Evolutionary conservation across 1,140 invertebrate genomes (phyloP).

Genomic region (Zophobas morio): DNA sequence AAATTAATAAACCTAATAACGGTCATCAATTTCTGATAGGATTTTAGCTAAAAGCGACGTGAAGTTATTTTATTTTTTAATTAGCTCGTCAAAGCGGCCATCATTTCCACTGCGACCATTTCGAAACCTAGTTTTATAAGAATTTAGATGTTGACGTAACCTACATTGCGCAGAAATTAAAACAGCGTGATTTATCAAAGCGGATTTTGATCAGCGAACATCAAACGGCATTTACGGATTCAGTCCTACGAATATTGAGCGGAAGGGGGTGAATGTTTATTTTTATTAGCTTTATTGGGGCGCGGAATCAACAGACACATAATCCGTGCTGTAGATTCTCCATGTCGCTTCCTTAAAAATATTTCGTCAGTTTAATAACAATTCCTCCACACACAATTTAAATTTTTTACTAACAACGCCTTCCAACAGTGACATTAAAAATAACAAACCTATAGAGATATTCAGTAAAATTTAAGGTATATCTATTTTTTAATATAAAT

Average conservation of each 20-base stretch:
- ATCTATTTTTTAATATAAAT: no score
- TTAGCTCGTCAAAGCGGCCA: constrained; percentile 29
- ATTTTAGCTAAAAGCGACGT: constrained; percentile 28
- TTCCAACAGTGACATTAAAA: no score
- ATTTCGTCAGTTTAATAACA: no score
- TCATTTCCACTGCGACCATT: constrained; percentile 30
- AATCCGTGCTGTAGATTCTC: no score
- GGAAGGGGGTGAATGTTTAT: no score
- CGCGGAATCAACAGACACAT: no score
- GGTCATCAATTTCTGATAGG: constrained; percentile 18
- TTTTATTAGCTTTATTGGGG: no score
- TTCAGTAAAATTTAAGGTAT: no score
- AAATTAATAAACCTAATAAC: constrained; percentile 16
- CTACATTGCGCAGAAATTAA: constrained; percentile 24
- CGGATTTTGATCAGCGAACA: constrained; percentile 19
- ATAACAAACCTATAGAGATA: no score
- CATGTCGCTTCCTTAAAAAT: no score
- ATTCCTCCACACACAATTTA: no score
- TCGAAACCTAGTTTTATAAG: constrained; percentile 16
- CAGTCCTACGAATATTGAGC: neutral
- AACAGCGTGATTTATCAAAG: constrained; percentile 36
- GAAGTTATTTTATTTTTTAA: constrained; percentile 24
- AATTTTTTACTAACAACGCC: no score
- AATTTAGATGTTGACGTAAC: constrained; percentile 11
- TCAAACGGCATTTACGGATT: constrained; percentile 6